Percentiles rank a stretch among this genome's conserved stretches.
phyloP scores from a whole-genome alignment of 2,113 vertebrate species.

The Psilopogon haemacephalus region DNA sequence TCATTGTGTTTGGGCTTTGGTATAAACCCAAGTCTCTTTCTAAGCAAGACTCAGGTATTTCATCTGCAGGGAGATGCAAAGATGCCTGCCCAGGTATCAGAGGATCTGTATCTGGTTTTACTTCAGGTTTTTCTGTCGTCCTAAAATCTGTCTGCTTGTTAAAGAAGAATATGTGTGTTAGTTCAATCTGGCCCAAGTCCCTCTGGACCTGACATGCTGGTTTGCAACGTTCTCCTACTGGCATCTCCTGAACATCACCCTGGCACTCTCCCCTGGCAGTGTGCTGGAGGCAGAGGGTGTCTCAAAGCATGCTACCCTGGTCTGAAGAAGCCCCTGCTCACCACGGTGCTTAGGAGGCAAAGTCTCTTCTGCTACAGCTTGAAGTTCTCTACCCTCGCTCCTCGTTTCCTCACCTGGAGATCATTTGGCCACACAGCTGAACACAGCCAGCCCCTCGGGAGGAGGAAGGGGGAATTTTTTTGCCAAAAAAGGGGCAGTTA shows the following conservation, averaged over 20 bases:
- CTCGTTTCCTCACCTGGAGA: not conserved
- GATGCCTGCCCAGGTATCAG: not conserved
- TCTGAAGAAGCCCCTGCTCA: not conserved
- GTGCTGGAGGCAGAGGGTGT: fast-evolving
- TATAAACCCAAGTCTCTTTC: not conserved
- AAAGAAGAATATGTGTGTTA: fast-evolving
- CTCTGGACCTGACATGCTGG: not conserved
- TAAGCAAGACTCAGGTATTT: fast-evolving
- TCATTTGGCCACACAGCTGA: not conserved
- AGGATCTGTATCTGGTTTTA: not conserved
- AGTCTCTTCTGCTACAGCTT: not conserved
- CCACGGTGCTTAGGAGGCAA: fast-evolving
- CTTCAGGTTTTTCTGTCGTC: not conserved
- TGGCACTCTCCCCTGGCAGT: not conserved
- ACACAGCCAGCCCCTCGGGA: not conserved
- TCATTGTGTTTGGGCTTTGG: not conserved
- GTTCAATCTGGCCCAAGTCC: not conserved
- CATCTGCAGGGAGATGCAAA: not conserved
- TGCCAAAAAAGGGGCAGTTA: not conserved
- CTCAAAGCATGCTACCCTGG: fast-evolving
- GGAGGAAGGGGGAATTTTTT: not conserved
- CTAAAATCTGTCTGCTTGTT: not conserved
- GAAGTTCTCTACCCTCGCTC: not conserved
- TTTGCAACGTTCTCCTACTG: not conserved
- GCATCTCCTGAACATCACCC: not conserved